Base-by-base conservation (phyloP, 2,888 invertebrate species). In the Pocota personata region DNA sequence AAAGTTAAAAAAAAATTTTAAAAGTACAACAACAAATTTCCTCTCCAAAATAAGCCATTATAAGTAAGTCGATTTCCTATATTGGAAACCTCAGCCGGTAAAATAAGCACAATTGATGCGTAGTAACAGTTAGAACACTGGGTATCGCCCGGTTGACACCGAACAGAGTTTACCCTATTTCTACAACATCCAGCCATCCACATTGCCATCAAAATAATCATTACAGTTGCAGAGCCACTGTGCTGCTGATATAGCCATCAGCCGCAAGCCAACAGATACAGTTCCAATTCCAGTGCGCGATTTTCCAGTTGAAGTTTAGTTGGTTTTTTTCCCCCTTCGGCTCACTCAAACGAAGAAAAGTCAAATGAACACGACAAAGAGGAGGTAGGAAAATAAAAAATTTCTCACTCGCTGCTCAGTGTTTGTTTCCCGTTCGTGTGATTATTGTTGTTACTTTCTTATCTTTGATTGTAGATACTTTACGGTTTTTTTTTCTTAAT, bases 361-460 rank as follows among this genome's bases (percentile, higher is more conserved):
- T 62, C 73, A 79, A 57, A 75, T 75, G 83, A 46, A 50, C 71
- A 58, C 37, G 24, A 82, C 50, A 52, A 72, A 66, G 69, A 58
- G 55, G 50, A 69, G 78, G 62, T 64, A 62, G 69, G 30, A 67
- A 62, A 77, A 67, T 67, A 79, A 62, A 79, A 84, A 48, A 32
- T 78, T 69, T 75, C 67, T 55, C 77, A 57, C 37, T 50, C 73
- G 62, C 80, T 79, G 75, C 24, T 83, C 83, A 73, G 83, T 79
- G 67, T 69, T 73, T 83, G 55, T 79, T 83, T 73, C 79, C 60
- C 57, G 46, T 69, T 84, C 69, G 73, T 79, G 75, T 84, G 79
- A 75, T 79, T 79, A 73, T 79, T 79, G 55, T 84, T 84, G 50
- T 84, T 84, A 62, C 55, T 80, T 84, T 84, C 52, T 84, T 79